Base-by-base conservation (phyloP, 2,113 vertebrate species). In the Actenoides lindsayi region DNA sequence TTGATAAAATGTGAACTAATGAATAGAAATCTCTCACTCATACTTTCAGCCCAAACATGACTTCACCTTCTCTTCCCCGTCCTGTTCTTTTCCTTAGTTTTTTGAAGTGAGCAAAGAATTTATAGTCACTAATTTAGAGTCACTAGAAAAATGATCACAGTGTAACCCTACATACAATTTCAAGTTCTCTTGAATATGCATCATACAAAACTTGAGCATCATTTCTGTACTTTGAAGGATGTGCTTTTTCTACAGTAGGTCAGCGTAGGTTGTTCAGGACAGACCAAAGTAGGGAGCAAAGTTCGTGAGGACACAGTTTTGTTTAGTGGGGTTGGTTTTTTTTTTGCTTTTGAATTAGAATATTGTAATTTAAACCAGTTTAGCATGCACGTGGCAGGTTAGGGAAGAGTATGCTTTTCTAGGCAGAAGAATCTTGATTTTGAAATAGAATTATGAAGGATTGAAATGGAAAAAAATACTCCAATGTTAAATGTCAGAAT, bases 1-100 rank as follows among this genome's bases (percentile, higher is more conserved):
- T 93, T 81, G 77, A 94, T 94, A 87, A 89, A 91, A 94, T 20
- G 8, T 42, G 76, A 95, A 73, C 39, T 71, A 56, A 42, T 82
- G 91, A 94, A 95, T 94, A 79, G 54, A 62, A 79, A 92, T 97
- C 91, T 94, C 74, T 62, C 75, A 73, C 54, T 91, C 13, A 11
- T 57, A 60, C 59, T 92, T 91, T 57, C 50, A 87, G 65, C n/a
- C 90, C 83, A 57, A 35, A 53, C n/a, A 25, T 53, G 77, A 78
- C 21, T 89, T 68, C 13, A 53, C 30, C 31, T 56, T 74, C 78
- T 83, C 39, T 46, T 59, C 75, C 42, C 27, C 7, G 51, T 86
- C 33, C 37, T 83, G 28, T 59, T 83, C 44, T 75, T 82, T 68
- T 54, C 28, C 9, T 46, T 54, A 70, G 11, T 11, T 39, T 87